phyloP scores from a whole-genome alignment of 2,888 invertebrate genomes.

The Blastobasis adustella region DNA sequence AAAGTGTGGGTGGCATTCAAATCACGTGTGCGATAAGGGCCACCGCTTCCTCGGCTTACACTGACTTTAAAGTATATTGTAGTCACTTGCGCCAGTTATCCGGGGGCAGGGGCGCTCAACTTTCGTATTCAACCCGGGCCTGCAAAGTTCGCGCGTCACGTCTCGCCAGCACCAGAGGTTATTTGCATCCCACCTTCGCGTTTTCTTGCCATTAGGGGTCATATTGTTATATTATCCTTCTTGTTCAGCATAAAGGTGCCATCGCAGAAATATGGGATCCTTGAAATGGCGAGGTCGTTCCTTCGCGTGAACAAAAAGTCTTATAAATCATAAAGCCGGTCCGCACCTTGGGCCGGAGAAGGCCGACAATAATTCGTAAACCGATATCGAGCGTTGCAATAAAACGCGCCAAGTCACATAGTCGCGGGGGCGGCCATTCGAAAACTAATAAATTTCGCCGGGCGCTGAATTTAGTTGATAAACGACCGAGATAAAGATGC shows the following conservation, averaged over 20 bases:
- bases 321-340: conserved; percentile 27
- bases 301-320: conserved; percentile 21
- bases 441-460: conserved; percentile 63
- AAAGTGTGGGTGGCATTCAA: conserved; percentile 45
- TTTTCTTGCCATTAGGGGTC: conserved; percentile 47
- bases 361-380: conserved; percentile 39
- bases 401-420: conserved; percentile 42
- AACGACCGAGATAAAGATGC: conserved; percentile 57
- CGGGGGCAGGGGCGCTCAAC: conserved; percentile 32
- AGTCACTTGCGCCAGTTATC: conserved; percentile 44
- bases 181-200: conserved; percentile 60
- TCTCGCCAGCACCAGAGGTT: conserved; percentile 41
- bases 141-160: conserved; percentile 50
- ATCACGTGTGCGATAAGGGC: conserved; percentile 60
- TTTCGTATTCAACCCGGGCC: conserved; percentile 53
- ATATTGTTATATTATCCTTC: conserved; percentile 46
- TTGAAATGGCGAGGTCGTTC: conserved; percentile 11
- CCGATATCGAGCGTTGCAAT: conserved; percentile 38
- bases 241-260: conserved; percentile 5
- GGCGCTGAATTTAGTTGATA: conserved; percentile 68
- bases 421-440: conserved; percentile 54
- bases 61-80: conserved; percentile 57
- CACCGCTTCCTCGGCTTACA: conserved; percentile 48
- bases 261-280: conserved; percentile 2
- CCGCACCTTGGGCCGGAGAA: conserved; percentile 19